Conservation (phyloP, 2,797 vertebrate species). For the Spinus pinus region DNA sequence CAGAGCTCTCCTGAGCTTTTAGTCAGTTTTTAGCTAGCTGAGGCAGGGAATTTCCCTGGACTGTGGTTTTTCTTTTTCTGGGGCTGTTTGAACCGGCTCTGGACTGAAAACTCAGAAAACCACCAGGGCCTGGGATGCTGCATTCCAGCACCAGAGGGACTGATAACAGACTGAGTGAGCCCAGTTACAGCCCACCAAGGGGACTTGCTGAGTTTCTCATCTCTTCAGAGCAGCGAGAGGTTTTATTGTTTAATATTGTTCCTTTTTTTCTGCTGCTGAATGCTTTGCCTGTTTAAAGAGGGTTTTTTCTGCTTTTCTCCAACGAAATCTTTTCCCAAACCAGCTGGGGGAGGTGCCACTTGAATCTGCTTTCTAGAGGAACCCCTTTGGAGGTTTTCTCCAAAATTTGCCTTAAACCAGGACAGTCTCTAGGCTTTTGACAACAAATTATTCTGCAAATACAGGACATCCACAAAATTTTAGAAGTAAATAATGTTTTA, state of each 20-base stretch:
- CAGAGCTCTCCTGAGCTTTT: not conserved
- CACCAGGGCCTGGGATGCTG: not conserved
- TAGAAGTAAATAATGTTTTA: not conserved
- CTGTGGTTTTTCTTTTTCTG: not conserved
- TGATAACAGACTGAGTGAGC: not conserved
- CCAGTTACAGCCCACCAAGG: not conserved
- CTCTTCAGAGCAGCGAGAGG: not conserved
- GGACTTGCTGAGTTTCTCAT: not conserved
- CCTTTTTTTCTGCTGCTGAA: not conserved
- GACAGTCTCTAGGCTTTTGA: not conserved
- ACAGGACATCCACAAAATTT: not conserved
- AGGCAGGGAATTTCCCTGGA: not conserved
- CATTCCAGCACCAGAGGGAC: not conserved
- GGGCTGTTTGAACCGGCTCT: not conserved
- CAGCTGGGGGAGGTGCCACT: not conserved
- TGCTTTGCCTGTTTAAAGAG: not conserved
- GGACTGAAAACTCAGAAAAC: not conserved
- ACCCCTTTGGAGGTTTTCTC: not conserved
- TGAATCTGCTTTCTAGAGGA: not conserved
- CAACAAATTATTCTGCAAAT: not conserved
- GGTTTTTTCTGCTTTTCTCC: not conserved
- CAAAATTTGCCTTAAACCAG: not conserved
- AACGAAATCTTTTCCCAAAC: not conserved
- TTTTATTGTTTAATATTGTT: not conserved
- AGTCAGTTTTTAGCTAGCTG: not conserved